phyloP scores from a whole-genome alignment of 2,113 vertebrate genomes.

The Orthonyx spaldingii region DNA sequence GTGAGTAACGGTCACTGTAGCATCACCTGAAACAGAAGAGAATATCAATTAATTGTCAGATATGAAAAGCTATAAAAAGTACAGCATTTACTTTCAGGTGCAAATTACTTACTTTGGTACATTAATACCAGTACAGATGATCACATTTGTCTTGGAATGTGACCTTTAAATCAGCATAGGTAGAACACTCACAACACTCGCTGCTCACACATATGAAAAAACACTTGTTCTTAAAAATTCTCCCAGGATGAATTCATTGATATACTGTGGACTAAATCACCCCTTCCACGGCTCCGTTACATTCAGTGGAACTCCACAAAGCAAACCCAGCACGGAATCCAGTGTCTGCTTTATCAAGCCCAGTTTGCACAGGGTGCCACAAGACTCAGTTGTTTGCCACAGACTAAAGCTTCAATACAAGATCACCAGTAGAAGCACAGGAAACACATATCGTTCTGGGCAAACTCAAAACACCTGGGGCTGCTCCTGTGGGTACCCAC shows the following conservation, averaged over 20 bases:
- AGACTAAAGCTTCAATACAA: neutral
- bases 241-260: neutral
- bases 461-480: neutral
- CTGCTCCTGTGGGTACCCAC: neutral
- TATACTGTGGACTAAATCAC: neutral
- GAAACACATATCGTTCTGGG: neutral
- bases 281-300: fast-evolving
- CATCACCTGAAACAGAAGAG: slow-evolving; percentile 79
- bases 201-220: neutral
- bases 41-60: neutral
- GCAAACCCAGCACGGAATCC: neutral
- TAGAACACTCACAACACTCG: neutral
- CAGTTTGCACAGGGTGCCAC: neutral
- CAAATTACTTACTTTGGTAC: neutral
- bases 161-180: neutral
- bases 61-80: neutral
- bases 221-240: neutral
- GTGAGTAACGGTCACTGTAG: slow-evolving; percentile 74
- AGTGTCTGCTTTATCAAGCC: neutral
- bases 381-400: neutral
- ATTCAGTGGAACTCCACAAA: neutral
- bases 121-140: neutral
- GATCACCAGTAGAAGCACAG: neutral
- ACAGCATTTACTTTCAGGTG: neutral
- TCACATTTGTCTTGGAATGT: neutral